Evolutionary conservation across 2,113 vertebrate species (phyloP).

Genomic region (Patagioenas fasciata): DNA sequence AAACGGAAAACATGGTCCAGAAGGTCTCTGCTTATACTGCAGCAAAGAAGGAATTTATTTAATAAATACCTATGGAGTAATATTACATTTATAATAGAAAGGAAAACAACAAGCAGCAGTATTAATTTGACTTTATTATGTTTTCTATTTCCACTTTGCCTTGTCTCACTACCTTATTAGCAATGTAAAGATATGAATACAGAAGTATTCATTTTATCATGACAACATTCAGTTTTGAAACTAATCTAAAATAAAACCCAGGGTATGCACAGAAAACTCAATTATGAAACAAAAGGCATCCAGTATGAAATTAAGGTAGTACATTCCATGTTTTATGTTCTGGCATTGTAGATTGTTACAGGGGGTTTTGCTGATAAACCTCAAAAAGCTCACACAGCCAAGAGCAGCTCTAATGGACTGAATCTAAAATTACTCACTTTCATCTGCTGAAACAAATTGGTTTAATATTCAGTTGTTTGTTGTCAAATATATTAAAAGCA

Average conservation of each 20-base stretch:
- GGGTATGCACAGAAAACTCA: constrained; percentile 32
- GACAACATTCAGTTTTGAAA: constrained; percentile 54
- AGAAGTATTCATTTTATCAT: constrained; percentile 37
- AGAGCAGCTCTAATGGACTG: constrained; percentile 54
- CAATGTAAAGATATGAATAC: constrained; percentile 40
- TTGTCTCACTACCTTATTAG: constrained; percentile 34
- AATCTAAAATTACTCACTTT: constrained; percentile 62
- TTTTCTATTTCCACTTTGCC: constrained; percentile 24
- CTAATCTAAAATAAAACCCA: constrained; percentile 64
- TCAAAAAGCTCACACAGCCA: constrained; percentile 40
- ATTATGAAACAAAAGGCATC: constrained; percentile 65
- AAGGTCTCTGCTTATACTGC: not conserved
- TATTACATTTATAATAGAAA: not conserved
- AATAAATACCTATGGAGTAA: not conserved
- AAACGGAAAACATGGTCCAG: not conserved
- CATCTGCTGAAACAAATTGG: constrained; percentile 55
- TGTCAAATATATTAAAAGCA: constrained; percentile 50
- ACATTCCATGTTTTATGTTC: constrained; percentile 35
- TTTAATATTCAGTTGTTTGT: constrained; percentile 53
- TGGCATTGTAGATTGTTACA: constrained; percentile 38
- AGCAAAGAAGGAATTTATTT: not conserved
- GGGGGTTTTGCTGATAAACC: constrained; percentile 6
- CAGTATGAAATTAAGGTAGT: constrained; percentile 59
- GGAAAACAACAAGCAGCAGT: not conserved
- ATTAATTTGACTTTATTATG: constrained; percentile 16